A percentile compares a stretch with the other conserved stretches of the same genome.
These are phyloP conservation scores for Nudaria mundana DNA, from an alignment of 2,888 invertebrate species.

Conservation along the genomic window DNA sequence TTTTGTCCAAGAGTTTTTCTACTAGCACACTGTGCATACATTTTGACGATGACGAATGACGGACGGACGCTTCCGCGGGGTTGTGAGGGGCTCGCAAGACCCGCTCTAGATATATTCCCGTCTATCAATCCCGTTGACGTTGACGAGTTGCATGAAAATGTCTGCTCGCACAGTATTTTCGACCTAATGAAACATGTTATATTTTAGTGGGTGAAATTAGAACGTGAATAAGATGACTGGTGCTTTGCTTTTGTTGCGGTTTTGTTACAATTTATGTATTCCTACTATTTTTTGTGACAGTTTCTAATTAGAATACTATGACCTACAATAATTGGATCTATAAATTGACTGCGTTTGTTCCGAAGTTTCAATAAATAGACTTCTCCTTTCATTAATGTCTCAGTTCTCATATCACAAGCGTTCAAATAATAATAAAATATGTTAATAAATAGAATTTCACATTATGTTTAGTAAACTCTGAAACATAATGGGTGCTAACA, in stretches of 20 bases:
- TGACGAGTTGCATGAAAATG: constrained; percentile 61
- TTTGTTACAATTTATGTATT: no score
- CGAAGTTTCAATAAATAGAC: no score
- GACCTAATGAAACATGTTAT: constrained; percentile 26
- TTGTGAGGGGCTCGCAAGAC: constrained; percentile 37
- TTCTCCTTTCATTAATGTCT: no score
- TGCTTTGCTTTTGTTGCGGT: background rate
- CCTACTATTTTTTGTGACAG: no score
- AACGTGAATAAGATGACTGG: background rate
- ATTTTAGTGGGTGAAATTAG: constrained; percentile 21
- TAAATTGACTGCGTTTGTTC: no score
- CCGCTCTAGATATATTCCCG: constrained; percentile 60
- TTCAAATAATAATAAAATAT: no score
- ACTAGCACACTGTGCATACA: constrained; percentile 36
- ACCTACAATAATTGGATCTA: no score
- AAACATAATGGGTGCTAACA: no score
- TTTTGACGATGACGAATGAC: constrained; percentile 66
- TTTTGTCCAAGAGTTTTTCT: constrained; percentile 31
- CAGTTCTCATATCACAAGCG: no score
- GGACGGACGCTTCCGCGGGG: constrained; percentile 47
- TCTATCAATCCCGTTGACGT: constrained; percentile 62
- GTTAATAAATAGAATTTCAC: no score
- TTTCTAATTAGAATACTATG: no score
- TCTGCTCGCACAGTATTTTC: constrained; percentile 37
- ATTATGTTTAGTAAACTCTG: no score